These are phyloP conservation scores for Tipula unca DNA, from an alignment of 2,888 invertebrate species.

Conservation along the genomic window DNA sequence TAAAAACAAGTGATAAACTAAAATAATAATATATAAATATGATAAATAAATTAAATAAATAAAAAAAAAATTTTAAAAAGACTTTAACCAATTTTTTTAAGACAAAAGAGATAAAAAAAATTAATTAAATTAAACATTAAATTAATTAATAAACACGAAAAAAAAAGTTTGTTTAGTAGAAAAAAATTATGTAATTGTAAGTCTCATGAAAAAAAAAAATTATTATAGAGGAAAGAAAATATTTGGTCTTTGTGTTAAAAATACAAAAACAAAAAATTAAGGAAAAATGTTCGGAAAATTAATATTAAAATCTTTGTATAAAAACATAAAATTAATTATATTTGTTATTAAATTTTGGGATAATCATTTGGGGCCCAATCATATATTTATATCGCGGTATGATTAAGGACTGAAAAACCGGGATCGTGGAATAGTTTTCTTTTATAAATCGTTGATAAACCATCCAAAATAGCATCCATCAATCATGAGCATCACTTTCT, in stretches of 20 bases:
- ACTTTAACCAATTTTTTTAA: neutral
- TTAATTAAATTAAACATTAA: neutral
- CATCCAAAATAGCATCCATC: no score
- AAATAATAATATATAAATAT: neutral
- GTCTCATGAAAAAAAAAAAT: neutral
- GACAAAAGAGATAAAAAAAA: neutral
- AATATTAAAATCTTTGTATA: neutral
- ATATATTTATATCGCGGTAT: no score
- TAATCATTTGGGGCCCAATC: neutral
- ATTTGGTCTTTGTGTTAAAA: neutral
- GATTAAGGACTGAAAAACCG: no score
- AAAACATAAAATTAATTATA: neutral
- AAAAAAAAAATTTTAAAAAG: neutral
- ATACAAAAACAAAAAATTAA: neutral
- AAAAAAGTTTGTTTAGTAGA: neutral
- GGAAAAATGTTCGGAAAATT: neutral
- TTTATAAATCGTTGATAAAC: no score
- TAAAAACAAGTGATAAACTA: neutral
- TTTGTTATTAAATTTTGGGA: neutral
- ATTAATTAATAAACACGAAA: neutral
- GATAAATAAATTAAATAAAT: neutral
- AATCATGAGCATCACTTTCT: no score
- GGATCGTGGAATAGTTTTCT: no score
- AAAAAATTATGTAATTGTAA: neutral
- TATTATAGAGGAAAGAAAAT: neutral